Evolutionary conservation across 2,797 vertebrate genomes (phyloP), one percentile per base, ranked within the genome.

Genomic region (Clarias pachynema): DNA sequence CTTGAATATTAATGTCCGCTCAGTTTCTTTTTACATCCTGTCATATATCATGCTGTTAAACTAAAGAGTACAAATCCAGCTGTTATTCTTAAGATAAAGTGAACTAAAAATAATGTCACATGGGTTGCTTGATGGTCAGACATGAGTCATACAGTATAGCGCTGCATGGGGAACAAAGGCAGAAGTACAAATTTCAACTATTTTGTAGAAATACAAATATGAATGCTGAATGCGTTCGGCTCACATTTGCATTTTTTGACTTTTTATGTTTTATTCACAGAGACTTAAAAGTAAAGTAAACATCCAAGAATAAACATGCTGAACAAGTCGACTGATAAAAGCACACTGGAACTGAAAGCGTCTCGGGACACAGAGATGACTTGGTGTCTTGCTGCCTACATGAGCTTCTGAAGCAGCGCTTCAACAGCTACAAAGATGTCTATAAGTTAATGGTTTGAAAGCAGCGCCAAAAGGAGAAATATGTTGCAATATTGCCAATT

Each of bases 191-290:
- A 63, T 85, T 18, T n/a, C 57, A 63, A 40, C 66, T 73, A 18
- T 80, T 72, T 85, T 34, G 68, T 20, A 70, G 40, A 53, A 37
- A 53, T 79, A 53, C 49, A 53, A 49, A 49, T 29, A 57, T 26
- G 4, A 73, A 73, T 70, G 18, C 60, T 15, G 22, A 72, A 59
- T 40, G 3, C n/a, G 26, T 9, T 24, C 6, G 62, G 40, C n/a
- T 29, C 49, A 65, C 40, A 65, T 49, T 80, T 49, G 62, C 40
- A 65, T 80, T 80, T 65, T 18, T 79, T 79, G 57, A 65, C 34
- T 44, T 63, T 63, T 79, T 73, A 53, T 53, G n/a, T n/a, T 60
- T 60, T 60, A 79, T 79, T 24, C 59, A 26, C 60, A 65, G 37
- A 80, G 60, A 65, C 65, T 65, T 49, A 49, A 65, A n/a, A 49